A percentile compares a stretch with the other conserved stretches of the same genome.
Evolutionary conservation across 2,113 vertebrate species (phyloP).

Genomic region (Lepisosteus osseus): DNA sequence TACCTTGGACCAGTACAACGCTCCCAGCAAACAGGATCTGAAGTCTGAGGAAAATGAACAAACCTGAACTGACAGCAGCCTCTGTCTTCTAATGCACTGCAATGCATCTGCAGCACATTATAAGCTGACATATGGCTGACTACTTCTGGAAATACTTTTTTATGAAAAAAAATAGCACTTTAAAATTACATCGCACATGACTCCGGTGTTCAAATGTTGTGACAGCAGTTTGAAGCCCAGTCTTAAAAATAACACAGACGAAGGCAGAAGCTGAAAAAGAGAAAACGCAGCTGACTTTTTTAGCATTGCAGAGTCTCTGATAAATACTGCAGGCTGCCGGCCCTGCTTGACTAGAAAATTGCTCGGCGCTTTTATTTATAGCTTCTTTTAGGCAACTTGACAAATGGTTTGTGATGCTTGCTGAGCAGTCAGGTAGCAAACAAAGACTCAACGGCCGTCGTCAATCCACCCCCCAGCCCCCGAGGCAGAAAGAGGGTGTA

Average conservation of each 20-base stretch:
- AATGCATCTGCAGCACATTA: background rate
- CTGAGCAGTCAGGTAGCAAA: slow-evolving; percentile 3
- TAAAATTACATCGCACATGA: background rate
- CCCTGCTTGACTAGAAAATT: background rate
- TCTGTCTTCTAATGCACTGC: background rate
- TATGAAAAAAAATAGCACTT: slow-evolving; percentile 9
- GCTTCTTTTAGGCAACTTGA: background rate
- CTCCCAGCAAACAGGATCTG: too few relatives aligned
- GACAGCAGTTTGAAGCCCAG: background rate
- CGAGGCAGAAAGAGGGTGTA: too few relatives aligned
- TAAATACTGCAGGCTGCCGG: background rate
- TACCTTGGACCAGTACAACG: too few relatives aligned
- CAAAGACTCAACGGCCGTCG: background rate
- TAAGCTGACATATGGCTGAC: background rate
- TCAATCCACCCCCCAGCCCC: too few relatives aligned
- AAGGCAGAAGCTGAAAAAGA: too few relatives aligned
- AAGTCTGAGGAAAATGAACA: too few relatives aligned
- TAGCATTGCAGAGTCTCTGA: background rate
- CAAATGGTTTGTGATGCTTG: slow-evolving; percentile 8
- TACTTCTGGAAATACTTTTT: slow-evolving; percentile 6
- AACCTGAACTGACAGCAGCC: background rate
- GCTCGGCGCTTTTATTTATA: slow-evolving; percentile 5
- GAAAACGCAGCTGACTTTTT: background rate
- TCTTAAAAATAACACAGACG: too few relatives aligned
- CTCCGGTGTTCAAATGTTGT: background rate